Evolutionary conservation across 2,113 vertebrate genomes (phyloP).

Genomic region (Coreoperca whiteheadi): DNA sequence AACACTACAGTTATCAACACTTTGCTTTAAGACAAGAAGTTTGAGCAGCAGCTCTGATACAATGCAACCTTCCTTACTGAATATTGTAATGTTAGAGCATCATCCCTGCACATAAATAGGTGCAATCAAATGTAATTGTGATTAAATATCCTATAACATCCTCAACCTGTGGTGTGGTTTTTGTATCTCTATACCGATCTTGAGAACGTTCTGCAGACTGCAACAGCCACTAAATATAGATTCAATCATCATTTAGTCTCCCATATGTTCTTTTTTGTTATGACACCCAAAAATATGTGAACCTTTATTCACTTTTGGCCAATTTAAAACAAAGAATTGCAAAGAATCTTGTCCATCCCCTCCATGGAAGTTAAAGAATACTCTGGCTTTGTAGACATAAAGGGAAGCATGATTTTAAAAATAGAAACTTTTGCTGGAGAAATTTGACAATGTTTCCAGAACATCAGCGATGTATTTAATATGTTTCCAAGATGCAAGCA

Average conservation of each 20-base stretch:
- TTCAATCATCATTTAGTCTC: background rate
- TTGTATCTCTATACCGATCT: background rate
- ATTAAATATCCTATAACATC: background rate
- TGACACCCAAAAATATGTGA: background rate
- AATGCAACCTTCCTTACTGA: background rate
- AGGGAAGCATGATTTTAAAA: background rate
- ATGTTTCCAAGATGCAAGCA: background rate
- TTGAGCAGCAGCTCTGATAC: background rate
- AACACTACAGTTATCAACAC: background rate
- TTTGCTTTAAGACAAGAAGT: constrained; percentile 19
- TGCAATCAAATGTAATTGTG: background rate
- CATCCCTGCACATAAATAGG: background rate
- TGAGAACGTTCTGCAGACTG: background rate
- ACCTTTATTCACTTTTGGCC: background rate
- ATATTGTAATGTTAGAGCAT: too few species aligned
- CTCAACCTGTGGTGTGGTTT: background rate
- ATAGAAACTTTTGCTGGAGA: background rate
- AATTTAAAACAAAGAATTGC: too few species aligned
- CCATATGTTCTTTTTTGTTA: background rate
- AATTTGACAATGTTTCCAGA: background rate
- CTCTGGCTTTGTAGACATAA: background rate
- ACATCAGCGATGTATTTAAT: background rate
- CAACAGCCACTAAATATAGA: background rate
- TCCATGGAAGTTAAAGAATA: background rate
- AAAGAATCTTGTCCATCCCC: background rate